Evolutionary conservation across 2,113 vertebrate species (phyloP), one percentile per base, ranked within the genome.

Genomic region (Pica pica): DNA sequence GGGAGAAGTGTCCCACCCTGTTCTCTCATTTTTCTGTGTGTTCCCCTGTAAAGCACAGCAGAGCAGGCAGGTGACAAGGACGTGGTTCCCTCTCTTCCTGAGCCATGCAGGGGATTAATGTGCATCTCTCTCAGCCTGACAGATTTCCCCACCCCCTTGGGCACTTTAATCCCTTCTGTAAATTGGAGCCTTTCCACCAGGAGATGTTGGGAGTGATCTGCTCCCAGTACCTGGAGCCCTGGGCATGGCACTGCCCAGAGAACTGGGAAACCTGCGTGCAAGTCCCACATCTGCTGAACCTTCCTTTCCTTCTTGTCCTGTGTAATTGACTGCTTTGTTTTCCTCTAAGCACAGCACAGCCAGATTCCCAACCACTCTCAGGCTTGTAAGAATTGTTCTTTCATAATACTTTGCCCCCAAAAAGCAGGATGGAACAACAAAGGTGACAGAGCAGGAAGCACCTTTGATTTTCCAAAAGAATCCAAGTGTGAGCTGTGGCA

Each of bases 321-420:
- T 80, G 55, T 27, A 19, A 59, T 83, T 24, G 46, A 11, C 16
- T 68, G 1, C 3, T 18, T 24, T 56, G 13, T 22, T 65, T 59
- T 47, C 55, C 24, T 75, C 10, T 12, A 46, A 61, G 27, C 18
- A 7, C 24, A 28, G 50, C 47, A 10, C 68, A 67, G 19, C 8
- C 69, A 42, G 26, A 16, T 74, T 89, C 41, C 33, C n/a, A 30
- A 11, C 49, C 6, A 4, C 7, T 61, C 22, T 53, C n/a, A 41
- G 39, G 17, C 57, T 78, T 19, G 1, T 21, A 33, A 64, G 49
- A 71, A 44, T 28, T 14, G 3, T 11, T 73, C 22, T 61, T 61
- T 7, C 46, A 42, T 70, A 39, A 42, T 17, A 4, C 7, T 52
- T 50, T 27, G 2, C 15, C 28, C 49, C 11, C 1, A 0, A 41